phyloP scores from a whole-genome alignment of 2,797 vertebrate species.

The Alosa sapidissima region DNA sequence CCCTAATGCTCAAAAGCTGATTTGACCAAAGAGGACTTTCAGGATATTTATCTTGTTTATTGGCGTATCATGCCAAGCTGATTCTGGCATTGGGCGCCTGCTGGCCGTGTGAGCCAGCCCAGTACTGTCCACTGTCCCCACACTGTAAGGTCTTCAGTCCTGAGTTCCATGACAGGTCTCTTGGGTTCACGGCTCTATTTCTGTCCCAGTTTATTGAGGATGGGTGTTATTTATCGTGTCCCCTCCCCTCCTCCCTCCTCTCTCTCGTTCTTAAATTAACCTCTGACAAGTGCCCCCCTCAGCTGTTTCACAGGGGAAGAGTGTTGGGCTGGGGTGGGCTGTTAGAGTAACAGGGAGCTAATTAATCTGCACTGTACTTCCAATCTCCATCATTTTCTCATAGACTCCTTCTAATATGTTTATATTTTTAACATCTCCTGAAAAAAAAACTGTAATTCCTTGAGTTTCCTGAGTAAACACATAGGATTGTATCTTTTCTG shows the following conservation, averaged over 20 bases:
- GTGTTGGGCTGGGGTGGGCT: background rate
- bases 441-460: background rate
- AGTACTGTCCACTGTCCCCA: background rate
- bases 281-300: constrained; percentile 27
- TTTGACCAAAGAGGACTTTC: background rate
- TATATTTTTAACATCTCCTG: background rate
- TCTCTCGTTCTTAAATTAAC: constrained; percentile 40
- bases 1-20: background rate
- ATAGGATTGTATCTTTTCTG: background rate
- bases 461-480: background rate
- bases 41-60: background rate
- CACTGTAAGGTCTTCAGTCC: background rate
- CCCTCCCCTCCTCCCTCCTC: constrained; percentile 1
- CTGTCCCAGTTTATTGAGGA: constrained; percentile 39
- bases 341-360: background rate
- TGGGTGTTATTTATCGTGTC: constrained; percentile 39
- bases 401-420: background rate
- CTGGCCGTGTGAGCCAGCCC: background rate
- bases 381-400: background rate
- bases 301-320: constrained; percentile 41
- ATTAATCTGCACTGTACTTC: background rate
- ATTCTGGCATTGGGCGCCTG: background rate
- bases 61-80: background rate
- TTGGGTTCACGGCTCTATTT: constrained; percentile 38
- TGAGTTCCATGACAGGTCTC: constrained; percentile 32